Evolutionary conservation across 2,113 vertebrate genomes (phyloP).

Genomic region (Corvus moneduloides): DNA sequence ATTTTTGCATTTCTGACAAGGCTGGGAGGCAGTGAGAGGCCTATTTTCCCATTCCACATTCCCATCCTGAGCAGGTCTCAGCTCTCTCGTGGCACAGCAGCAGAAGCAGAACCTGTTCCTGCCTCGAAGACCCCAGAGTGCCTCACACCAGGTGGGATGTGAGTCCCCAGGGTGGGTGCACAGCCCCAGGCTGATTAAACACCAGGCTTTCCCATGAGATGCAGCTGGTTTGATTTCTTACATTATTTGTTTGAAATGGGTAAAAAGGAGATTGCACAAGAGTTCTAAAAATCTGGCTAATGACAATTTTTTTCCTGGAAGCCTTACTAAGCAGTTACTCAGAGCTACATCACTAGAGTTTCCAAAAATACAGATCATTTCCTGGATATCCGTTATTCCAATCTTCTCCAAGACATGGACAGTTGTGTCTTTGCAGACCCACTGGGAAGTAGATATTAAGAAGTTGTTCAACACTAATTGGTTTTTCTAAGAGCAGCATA

Average conservation of each 20-base stretch:
- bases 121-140: not conserved
- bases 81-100: not conserved
- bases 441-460: not conserved
- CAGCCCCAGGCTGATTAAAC: conserved; percentile 3
- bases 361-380: not conserved
- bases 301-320: not conserved
- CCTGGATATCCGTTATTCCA: not conserved
- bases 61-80: not conserved
- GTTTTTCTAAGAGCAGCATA: not conserved
- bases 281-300: not conserved
- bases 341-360: not conserved
- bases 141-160: not conserved
- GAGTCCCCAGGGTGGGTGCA: not conserved
- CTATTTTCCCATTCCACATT: not conserved
- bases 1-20: not conserved
- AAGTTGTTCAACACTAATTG: not conserved
- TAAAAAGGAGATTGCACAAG: not conserved
- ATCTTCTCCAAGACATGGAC: not conserved
- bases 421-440: not conserved
- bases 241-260: not conserved
- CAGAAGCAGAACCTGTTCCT: not conserved
- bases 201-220: not conserved
- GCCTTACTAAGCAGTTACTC: not conserved
- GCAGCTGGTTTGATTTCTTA: not conserved
- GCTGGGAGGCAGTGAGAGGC: not conserved